phyloP scores from a whole-genome alignment of 2,888 invertebrate species.

The Itoplectis maculator region DNA sequence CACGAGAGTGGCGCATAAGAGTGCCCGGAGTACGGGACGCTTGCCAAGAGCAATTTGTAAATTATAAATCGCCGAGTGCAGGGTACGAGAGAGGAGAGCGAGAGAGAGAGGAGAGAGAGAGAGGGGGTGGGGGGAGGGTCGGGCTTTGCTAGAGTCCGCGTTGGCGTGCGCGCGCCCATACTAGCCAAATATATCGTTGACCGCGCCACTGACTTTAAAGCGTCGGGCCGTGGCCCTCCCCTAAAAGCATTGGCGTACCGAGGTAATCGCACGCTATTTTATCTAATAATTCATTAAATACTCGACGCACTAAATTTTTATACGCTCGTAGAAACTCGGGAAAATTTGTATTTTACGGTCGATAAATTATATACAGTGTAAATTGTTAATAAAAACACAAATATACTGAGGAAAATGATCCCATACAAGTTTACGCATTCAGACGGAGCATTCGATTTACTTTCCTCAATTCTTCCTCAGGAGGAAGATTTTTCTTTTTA shows the following conservation, averaged over 20 bases:
- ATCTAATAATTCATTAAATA: constrained; percentile 29
- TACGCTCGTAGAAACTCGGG: background rate
- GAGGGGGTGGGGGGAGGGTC: constrained; percentile 60
- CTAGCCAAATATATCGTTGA: constrained; percentile 66
- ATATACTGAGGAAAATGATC: background rate
- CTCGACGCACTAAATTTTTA: constrained; percentile 8
- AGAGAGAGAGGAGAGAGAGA: too few species aligned
- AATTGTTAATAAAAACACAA: constrained; percentile 1
- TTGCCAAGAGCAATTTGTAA: constrained; percentile 78
- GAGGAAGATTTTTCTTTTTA: background rate
- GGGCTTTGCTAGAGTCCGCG: constrained; percentile 43
- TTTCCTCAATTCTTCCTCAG: background rate
- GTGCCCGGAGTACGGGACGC: constrained; percentile 63
- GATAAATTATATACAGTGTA: background rate
- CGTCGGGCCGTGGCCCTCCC: constrained; percentile 72
- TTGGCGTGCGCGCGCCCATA: constrained; percentile 48
- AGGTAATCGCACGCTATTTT: constrained; percentile 71
- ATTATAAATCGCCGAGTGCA: constrained; percentile 72
- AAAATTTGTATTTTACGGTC: background rate
- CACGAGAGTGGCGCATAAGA: constrained; percentile 60
- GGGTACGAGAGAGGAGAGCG: constrained; percentile 14
- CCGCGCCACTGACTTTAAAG: constrained; percentile 78
- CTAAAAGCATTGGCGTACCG: constrained; percentile 77
- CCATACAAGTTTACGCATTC: background rate
- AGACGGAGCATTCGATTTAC: background rate